Evolutionary conservation across 2,797 vertebrate genomes (phyloP), one percentile per base, ranked within the genome.

Genomic region (Anas flavirostris): DNA sequence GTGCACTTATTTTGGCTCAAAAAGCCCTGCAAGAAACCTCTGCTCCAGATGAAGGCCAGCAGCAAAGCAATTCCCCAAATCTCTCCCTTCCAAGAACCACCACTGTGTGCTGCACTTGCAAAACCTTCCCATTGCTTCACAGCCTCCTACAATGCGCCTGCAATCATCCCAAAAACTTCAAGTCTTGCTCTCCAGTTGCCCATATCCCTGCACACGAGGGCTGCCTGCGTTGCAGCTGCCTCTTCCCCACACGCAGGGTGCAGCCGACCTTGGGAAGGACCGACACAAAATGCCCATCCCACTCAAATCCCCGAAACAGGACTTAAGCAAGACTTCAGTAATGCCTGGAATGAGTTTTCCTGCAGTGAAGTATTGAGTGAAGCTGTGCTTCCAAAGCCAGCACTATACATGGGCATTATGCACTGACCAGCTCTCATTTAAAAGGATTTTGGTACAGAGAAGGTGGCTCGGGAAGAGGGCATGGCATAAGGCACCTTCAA

Each of bases 311-410:
- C 58, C 41, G 1, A 50, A 91, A 46, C 1, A 15, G 60, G 60
- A 64, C 72, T 68, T 60, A 70, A 64, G 52, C 26, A 59, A 79
- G 70, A 60, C 43, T 60, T 41, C 18, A 74, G 60, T 56, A 82
- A 80, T 50, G 81, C 68, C 64, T 93, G 90, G 95, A 89, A 89
- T 89, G 91, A 94, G 41, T 74, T 92, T 74, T 85, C 37, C 75
- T 72, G 53, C 0, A 0, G 55, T 28, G 37, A 69, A 37, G 17
- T 4, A 44, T 16, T 15, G 43, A 37, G 14, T 2, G 37, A 89
- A 82, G 78, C 64, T n/a, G 43, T 33, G 17, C 53, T 94, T 89
- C 75, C 48, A 59, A 39, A 80, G 78, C 46, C 78, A 73, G 46
- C 15, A 1, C 72, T 91, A 60, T 75, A 90, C 93, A 91, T 37